Evolutionary conservation across 2,888 invertebrate species (phyloP), one percentile per base, ranked within the genome.

Genomic region (Trichopria drosophilae): DNA sequence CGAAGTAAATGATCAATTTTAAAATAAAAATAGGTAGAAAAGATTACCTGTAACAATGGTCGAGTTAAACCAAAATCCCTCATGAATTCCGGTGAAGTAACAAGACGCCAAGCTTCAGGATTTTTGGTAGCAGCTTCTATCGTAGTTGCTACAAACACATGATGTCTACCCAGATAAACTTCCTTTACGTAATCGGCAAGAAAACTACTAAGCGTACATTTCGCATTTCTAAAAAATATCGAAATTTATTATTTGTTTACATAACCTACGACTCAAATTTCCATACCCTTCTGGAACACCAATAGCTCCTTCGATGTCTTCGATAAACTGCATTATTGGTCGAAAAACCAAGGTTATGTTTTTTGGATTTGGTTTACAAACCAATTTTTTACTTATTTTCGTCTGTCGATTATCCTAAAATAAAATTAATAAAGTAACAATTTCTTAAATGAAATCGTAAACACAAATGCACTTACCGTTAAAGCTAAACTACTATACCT

Each of bases 131-230:
- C 84, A 1, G 81, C 78, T 60, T 90, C 86, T 54, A 90, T 84
- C 63, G 82, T 82, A 29, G 79, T 79, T 1, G 82, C 79, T 13
- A 86, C 80, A 62, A 83, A 80, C 32, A 80, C 78, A 65, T 86
- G 86, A 46, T 88, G 84, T 54, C 90, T 84, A 56, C 87, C 88
- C 57, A 91, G 82, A 77, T 93, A 96, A 6, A 88, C 88, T 64
- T 90, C 87, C 60, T 88, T 88, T 18, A 95, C 88, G 76, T 93
- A 92, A 72, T 92, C 88, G 36, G 87, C 85, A 46, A 96, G 79
- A 76, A 93, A 95, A 57, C 85, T 85, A 66, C 91, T 88, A 47
- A 95, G 79, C 3, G 87, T 86, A 68, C 90, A 90, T 7, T 29
- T 7, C 34, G 87, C 81, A 64, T 80, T 81, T 13, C 82, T 82